Evolutionary conservation across 2,888 invertebrate species (phyloP), one percentile per base, ranked within the genome.

Genomic region (Adelphocoris suturalis): DNA sequence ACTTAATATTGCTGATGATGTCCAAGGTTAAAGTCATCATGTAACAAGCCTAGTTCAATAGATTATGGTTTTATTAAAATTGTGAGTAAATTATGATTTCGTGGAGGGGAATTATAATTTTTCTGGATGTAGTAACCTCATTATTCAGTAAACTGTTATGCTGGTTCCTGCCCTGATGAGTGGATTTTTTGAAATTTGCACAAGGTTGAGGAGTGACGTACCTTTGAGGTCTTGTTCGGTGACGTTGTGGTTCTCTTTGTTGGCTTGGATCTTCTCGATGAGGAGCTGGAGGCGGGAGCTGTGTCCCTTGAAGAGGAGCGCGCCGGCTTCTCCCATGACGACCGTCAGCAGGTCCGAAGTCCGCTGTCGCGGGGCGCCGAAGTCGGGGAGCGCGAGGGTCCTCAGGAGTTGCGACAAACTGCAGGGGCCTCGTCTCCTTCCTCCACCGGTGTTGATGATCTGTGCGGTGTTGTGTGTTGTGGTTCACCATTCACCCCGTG

Each of bases 251-350:
- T 95, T 96, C 93, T 97, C 97, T 94, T 97, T 97, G 92, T 96
- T 97, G 7, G 97, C 97, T 93, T 97, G 97, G 92, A 97, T 97
- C 94, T 97, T 97, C 93, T 97, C 97, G 92, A 97, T 97, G 92
- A 97, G 95, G 93, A 97, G 96, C 94, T 97, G 97, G 93, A 97
- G 94, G 92, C 97, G 95, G 93, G 96, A 96, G 94, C 97, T 97
- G 94, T 97, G 97, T 91, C 97, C 97, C 93, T 97, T 97, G 95
- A 97, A 97, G 93, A 97, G 94, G 97, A 97, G 55, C 9, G 61
- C 97, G 19, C 88, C 91, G 37, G 89, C 48, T 81, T 57, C 87
- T 61, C 82, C 84, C 87, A 82, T 68, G 61, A 37, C 82, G 86
- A 48, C 48, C 68, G 16, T 52, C 55, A n/a, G n/a, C n/a, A 61